Conservation (phyloP, 2,797 vertebrate species). For the Darevskia mixta region DNA sequence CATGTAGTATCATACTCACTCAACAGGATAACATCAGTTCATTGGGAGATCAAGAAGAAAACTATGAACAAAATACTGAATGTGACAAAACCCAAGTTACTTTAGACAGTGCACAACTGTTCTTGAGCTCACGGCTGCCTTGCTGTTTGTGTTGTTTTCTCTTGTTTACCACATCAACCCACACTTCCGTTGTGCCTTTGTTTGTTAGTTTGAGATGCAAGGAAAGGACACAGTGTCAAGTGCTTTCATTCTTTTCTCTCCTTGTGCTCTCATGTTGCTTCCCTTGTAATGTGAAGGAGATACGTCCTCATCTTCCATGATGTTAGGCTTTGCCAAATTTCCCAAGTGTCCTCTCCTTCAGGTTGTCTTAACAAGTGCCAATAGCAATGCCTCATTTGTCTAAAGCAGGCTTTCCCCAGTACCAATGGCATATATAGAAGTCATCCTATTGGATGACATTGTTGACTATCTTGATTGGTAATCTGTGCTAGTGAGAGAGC, state of each 20-base stretch:
- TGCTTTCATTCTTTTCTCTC: not conserved
- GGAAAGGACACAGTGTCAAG: not conserved
- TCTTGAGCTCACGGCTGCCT: accelerated
- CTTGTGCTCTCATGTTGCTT: accelerated
- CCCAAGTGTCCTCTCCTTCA: not conserved
- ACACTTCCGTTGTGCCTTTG: constrained; percentile 36
- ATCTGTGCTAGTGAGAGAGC: not conserved
- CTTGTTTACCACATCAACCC: not conserved
- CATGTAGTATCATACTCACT: not conserved
- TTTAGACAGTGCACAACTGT: not conserved
- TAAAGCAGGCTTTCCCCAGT: accelerated
- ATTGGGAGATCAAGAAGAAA: not conserved
- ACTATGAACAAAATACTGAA: not conserved
- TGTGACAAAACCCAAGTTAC: not conserved
- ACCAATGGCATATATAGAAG: accelerated
- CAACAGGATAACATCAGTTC: not conserved
- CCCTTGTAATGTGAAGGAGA: accelerated
- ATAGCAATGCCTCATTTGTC: constrained; percentile 34
- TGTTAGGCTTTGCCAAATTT: not conserved
- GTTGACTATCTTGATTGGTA: accelerated
- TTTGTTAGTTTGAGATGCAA: constrained; percentile 1
- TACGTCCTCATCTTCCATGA: not conserved
- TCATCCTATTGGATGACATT: not conserved
- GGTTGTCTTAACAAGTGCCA: constrained; percentile 30
- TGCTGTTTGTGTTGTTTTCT: not conserved